Base-by-base conservation (phyloP, 2,888 invertebrate genomes). In the Chrysolina haemoptera region DNA sequence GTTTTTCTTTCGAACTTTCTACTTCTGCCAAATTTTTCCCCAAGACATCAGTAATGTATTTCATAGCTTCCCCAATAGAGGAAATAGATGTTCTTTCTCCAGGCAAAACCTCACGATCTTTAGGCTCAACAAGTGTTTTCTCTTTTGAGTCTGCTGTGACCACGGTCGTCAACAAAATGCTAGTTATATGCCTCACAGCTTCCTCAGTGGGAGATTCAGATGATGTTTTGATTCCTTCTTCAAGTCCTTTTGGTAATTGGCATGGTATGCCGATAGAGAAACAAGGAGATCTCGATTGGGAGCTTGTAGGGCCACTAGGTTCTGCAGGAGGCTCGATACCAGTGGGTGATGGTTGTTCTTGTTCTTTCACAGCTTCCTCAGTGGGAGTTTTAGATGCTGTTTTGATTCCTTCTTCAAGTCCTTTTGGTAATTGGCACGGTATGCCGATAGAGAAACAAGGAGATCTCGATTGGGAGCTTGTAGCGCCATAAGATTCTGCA, bases 1-100 rank as follows among this genome's bases (percentile, higher is more conserved):
- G 16, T 27, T 48, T 35, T 20, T 14, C 35, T 35, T 65, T 65
- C 6, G 35, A 48, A 11, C 20, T 48, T 40, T 16, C n/a, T n/a
- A n/a, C 8, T 22, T 12, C 16, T 12, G 41, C 0, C 9, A 67
- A 18, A 9, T n/a, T 53, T 3, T 48, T 35, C 35, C 53, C 6
- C 66, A 67, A 48, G 35, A 53, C 18, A 11, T 40, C 40, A 50
- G 66, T 53, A 12, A 67, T 67, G 10, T 67, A 53, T 27, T 67
- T 50, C 40, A 53, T 53, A 20, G 40, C 53, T 27, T 67, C 63
- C 22, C 63, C 41, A 9, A 27, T 12, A 11, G 53, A 40, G 20
- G 14, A 10, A 10, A 18, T 63, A 3, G 63, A 48, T 14, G 12
- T 35, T 35, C 50, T 70, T 20, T n/a, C 46, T 48, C 10, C 46